Conservation (phyloP, 2,888 invertebrate genomes). For the Lithosia quadra region DNA sequence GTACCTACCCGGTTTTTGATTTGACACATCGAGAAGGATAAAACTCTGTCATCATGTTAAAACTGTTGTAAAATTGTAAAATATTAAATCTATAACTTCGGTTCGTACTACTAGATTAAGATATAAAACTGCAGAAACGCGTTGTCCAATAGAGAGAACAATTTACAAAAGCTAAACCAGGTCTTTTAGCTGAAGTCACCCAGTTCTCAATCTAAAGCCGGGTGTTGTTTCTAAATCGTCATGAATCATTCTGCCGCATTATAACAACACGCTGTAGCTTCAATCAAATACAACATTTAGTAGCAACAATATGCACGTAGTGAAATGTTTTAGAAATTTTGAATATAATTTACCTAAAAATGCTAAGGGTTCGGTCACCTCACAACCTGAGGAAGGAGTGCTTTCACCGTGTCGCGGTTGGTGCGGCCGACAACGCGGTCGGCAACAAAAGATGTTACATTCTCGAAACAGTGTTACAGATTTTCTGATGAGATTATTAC, state of each 20-base stretch:
- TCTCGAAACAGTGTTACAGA: slow-evolving; percentile 4
- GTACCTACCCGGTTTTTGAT: too few relatives aligned
- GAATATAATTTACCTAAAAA: not conserved
- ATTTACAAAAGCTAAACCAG: too few relatives aligned
- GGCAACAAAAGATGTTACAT: not conserved
- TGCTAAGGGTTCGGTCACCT: not conserved
- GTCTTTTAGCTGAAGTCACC: not conserved
- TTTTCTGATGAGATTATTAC: not conserved
- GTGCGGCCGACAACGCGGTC: not conserved
- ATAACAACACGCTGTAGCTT: not conserved
- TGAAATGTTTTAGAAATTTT: not conserved
- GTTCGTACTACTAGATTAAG: too few relatives aligned
- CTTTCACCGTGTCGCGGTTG: not conserved
- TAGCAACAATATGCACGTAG: not conserved
- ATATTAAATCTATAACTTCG: too few relatives aligned
- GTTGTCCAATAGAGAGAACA: too few relatives aligned
- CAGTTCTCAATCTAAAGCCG: not conserved
- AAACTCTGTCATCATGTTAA: too few relatives aligned
- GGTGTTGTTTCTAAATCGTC: not conserved
- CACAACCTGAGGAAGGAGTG: not conserved
- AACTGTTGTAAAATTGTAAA: too few relatives aligned
- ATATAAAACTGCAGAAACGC: too few relatives aligned
- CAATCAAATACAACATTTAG: not conserved
- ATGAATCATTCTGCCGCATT: not conserved
- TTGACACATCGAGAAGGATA: too few relatives aligned